Base-by-base conservation (phyloP, 2,888 invertebrate genomes). In the Eristalis intricaria region DNA sequence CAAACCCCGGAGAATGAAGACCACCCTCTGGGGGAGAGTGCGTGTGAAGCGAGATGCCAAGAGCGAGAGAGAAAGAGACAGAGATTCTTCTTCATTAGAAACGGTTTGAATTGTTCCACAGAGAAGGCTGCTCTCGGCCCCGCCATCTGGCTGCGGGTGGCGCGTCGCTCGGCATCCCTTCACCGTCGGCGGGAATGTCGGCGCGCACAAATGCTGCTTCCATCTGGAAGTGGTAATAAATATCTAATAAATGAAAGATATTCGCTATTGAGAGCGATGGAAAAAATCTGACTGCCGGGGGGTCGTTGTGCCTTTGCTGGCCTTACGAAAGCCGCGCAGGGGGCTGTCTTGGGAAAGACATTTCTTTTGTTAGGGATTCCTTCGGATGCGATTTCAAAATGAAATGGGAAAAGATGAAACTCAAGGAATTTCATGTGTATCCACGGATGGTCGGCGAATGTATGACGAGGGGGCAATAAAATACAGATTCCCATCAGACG, bases 181-280 rank as follows among this genome's bases (percentile, higher is more conserved):
- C 19, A 8, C 19, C 5, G 4, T 4, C 7, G 7, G 7, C 11
- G 35, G 35, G 35, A 11, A 35, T 13, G 13, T 13, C 38, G 50
- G 50, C 50, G 50, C 43, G 50, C 43, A 19, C 50, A 50, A 50
- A 19, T 22, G 50, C 50, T 70, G 43, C 75, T 66, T 84, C 66
- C 84, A 79, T 79, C 79, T 79, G 79, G 70, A 79, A 79, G 79
- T 65, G 84, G 84, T 75, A 79, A 75, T 84, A 84, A 84, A 79
- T 84, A 84, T 84, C 84, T 70, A 80, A 84, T 84, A 84, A 84
- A 79, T 71, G 74, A 79, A 79, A 79, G 60, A 70, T 79, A 70
- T 79, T 84, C 70, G 19, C 70, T 65, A 79, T 75, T 75, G 75
- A 70, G 32, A 63, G 40, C 50, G 29, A 77, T 13, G 29, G 43